Evolutionary conservation across 1,140 invertebrate genomes (phyloP).

Genomic region (Eumaeus atala): DNA sequence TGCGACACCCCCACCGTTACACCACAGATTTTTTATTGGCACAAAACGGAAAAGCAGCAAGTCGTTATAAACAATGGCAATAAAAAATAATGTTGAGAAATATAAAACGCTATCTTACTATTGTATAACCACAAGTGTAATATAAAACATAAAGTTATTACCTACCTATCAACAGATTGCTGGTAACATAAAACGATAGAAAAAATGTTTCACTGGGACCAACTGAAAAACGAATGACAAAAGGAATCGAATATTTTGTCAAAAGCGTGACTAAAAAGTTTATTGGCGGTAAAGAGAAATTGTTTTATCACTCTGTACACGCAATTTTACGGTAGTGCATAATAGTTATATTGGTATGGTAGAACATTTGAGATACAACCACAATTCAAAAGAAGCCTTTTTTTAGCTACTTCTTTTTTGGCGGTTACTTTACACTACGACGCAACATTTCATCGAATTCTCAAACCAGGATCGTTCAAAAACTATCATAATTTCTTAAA

Average conservation of each 20-base stretch:
- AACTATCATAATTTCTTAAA: constrained; percentile 14
- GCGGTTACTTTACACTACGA: constrained; percentile 18
- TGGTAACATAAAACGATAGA: not conserved
- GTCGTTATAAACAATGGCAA: not conserved
- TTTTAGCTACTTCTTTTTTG: constrained; percentile 18
- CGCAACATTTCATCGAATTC: constrained; percentile 21
- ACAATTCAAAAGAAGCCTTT: constrained; percentile 14
- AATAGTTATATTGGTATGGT: constrained; percentile 18
- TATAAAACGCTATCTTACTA: not conserved
- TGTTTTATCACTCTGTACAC: constrained; percentile 22
- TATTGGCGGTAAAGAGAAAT: constrained; percentile 19
- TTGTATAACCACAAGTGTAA: constrained; percentile 3
- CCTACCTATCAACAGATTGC: too few species aligned
- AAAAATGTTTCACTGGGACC: not conserved
- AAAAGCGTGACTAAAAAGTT: constrained; percentile 18
- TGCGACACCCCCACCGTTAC: too few species aligned
- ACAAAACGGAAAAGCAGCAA: too few species aligned
- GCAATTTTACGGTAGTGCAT: constrained; percentile 23
- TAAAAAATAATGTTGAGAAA: constrained; percentile 1
- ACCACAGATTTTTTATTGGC: too few species aligned
- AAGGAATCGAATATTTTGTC: constrained; percentile 7
- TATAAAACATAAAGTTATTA: not conserved
- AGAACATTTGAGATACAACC: constrained; percentile 21
- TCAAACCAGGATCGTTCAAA: constrained; percentile 8
- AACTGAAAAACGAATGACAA: constrained; percentile 1